Conservation (phyloP, 2,113 vertebrate species). For the Nibea coibor region DNA sequence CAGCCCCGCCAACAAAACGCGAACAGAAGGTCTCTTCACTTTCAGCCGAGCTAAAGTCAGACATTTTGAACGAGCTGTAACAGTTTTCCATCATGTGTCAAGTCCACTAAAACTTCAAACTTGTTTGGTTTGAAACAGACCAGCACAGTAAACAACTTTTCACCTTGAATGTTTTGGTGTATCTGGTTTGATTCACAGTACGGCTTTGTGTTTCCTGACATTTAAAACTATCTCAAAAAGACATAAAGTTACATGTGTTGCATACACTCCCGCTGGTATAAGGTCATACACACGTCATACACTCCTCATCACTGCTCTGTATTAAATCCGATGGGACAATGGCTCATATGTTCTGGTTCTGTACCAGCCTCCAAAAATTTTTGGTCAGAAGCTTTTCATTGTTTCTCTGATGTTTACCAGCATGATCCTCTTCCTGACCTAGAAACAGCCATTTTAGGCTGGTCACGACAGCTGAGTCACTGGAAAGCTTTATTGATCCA, state of each 20-base stretch:
- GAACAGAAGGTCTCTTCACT: background rate
- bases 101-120: background rate
- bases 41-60: background rate
- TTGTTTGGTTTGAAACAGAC: background rate
- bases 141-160: background rate
- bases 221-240: background rate
- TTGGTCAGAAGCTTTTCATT: too few species aligned
- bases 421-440: too few species aligned
- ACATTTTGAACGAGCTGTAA: background rate
- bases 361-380: too few species aligned
- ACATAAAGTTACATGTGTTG: background rate
- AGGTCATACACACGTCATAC: too few species aligned
- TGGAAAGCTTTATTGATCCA: too few species aligned
- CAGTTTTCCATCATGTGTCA: background rate
- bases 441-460: too few species aligned
- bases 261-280: too few species aligned
- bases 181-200: background rate
- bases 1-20: background rate
- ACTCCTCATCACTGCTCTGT: too few species aligned
- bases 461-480: too few species aligned
- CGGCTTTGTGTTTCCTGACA: background rate
- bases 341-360: too few species aligned
- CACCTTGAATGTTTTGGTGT: background rate
- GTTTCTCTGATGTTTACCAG: too few species aligned
- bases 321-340: too few species aligned